Conservation (phyloP, 1,140 invertebrate species). For the Brachionus calyciflorus region DNA sequence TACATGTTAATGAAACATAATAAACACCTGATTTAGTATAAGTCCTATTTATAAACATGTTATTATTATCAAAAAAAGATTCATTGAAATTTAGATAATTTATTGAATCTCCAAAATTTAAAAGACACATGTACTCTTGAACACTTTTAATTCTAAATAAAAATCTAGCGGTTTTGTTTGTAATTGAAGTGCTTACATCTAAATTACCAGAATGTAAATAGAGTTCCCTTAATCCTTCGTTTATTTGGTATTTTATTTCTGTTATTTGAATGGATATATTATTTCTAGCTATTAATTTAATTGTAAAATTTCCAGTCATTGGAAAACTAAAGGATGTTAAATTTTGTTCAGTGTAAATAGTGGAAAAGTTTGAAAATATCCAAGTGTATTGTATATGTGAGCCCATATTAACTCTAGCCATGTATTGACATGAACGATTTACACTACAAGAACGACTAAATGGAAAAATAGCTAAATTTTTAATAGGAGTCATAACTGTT, state of each 20-base stretch:
- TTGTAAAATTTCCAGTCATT: background rate
- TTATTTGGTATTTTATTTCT: background rate
- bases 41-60: background rate
- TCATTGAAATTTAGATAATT: background rate
- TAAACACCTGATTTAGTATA: slow-evolving; percentile 13
- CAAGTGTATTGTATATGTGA: background rate
- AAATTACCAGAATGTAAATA: background rate
- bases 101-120: slow-evolving; percentile 2
- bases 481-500: background rate
- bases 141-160: background rate
- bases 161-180: background rate
- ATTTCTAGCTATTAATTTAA: background rate
- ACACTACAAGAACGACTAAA: background rate
- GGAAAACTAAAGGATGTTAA: background rate
- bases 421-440: background rate
- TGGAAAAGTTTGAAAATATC: background rate
- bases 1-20: background rate
- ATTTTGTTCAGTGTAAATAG: background rate
- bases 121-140: background rate
- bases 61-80: background rate
- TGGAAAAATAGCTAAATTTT: background rate
- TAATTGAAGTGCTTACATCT: background rate
- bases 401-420: background rate
- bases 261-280: background rate
- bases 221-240: background rate